A percentile compares a stretch with the other conserved stretches of the same genome.
Conservation (phyloP, 2,113 vertebrate genomes). For the Platanista minor region DNA sequence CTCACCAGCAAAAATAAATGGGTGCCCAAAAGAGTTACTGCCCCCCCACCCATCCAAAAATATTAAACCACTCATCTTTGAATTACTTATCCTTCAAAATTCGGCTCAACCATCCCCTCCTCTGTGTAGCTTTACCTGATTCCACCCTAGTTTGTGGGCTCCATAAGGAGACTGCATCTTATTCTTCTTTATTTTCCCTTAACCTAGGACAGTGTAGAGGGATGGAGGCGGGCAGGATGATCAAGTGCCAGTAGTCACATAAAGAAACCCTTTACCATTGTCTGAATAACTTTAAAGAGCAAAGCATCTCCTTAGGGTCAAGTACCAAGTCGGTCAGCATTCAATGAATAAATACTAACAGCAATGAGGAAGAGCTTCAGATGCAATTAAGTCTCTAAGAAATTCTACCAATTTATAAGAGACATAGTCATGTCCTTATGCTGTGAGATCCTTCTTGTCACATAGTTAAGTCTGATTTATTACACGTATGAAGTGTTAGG, state of each 20-base stretch:
- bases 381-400: neutral
- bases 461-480: neutral
- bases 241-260: neutral
- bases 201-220: neutral
- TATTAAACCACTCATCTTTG: neutral
- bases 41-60: neutral
- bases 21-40: neutral
- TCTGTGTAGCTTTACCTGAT: neutral
- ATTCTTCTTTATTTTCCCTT: neutral
- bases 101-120: neutral
- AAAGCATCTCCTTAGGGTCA: neutral
- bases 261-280: neutral
- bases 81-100: constrained; percentile 27
- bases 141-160: neutral
- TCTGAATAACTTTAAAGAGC: constrained; percentile 15
- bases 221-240: neutral
- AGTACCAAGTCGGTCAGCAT: neutral
- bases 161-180: neutral
- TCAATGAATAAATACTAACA: neutral
- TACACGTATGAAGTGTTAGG: neutral
- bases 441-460: neutral
- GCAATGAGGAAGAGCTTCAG: neutral
- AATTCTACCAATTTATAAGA: neutral
- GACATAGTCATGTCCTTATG: neutral
- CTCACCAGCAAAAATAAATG: neutral